phyloP scores from a whole-genome alignment of 2,888 invertebrate species.

The Pseudococcus jackbeardsleyi region DNA sequence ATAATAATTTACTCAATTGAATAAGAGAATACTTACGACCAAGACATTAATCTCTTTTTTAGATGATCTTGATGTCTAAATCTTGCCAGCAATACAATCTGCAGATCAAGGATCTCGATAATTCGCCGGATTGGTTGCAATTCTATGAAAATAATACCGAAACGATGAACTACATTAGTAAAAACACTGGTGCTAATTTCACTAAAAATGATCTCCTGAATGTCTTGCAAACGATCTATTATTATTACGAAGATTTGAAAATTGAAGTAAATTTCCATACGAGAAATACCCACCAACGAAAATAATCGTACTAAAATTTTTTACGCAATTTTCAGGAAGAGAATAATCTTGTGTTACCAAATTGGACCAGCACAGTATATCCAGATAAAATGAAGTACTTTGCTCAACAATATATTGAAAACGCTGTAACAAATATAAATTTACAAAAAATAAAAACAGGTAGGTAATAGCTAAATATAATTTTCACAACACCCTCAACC shows the following conservation, averaged over 20 bases:
- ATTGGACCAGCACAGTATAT: slow-evolving; percentile 78
- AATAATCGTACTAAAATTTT: neutral
- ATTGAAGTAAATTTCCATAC: slow-evolving; percentile 3
- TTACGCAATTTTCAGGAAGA: slow-evolving; percentile 67
- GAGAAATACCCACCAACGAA: too few relatives aligned
- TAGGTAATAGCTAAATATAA: neutral
- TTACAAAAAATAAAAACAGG: slow-evolving; percentile 52
- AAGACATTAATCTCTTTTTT: neutral
- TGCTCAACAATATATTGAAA: slow-evolving; percentile 74
- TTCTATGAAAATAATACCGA: slow-evolving; percentile 75
- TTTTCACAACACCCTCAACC: neutral
- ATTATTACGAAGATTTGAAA: slow-evolving; percentile 34
- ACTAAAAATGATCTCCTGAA: slow-evolving; percentile 67
- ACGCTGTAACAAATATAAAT: slow-evolving; percentile 48
- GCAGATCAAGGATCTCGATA: slow-evolving; percentile 72
- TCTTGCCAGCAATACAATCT: slow-evolving; percentile 78
- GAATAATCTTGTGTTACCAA: slow-evolving; percentile 73
- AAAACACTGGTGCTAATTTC: slow-evolving; percentile 74
- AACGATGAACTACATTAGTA: slow-evolving; percentile 78
- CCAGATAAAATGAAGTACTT: slow-evolving; percentile 77
- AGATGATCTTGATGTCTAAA: slow-evolving; percentile 70
- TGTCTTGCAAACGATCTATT: neutral
- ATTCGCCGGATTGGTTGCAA: slow-evolving; percentile 73
- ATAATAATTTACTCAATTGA: neutral
- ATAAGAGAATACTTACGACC: neutral